These are phyloP conservation scores for Brenthis hecate DNA, from an alignment of 2,888 invertebrate genomes.

Conservation along the genomic window DNA sequence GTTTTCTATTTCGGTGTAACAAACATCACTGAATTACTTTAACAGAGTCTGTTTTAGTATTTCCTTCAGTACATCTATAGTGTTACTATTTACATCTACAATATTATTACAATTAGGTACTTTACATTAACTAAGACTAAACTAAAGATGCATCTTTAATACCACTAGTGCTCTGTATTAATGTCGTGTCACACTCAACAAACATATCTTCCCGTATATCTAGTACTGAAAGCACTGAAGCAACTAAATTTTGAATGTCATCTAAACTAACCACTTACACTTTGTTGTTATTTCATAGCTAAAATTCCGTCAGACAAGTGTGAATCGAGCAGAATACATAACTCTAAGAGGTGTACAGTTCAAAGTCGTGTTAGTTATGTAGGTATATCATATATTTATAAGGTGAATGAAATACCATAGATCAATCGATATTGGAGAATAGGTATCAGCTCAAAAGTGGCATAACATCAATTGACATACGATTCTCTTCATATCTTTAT, in stretches of 20 bases:
- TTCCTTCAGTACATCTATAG: conserved; percentile 50
- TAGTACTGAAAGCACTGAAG: conserved; percentile 12
- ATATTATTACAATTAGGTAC: conserved; percentile 32
- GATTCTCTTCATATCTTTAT: too few species aligned
- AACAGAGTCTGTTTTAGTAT: conserved; percentile 54
- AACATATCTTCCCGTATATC: neutral
- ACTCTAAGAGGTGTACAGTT: too few species aligned
- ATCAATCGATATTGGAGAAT: too few species aligned
- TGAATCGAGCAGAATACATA: too few species aligned
- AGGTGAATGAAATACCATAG: too few species aligned
- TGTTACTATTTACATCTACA: conserved; percentile 56
- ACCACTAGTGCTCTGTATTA: conserved; percentile 3
- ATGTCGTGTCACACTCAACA: conserved; percentile 19
- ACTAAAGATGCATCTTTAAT: neutral
- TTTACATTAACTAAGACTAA: conserved; percentile 29
- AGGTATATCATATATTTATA: too few species aligned
- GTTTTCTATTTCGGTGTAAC: conserved; percentile 79
- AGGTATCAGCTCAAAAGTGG: too few species aligned
- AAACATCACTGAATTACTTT: conserved; percentile 74
- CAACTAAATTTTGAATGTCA: conserved; percentile 6
- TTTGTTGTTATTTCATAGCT: neutral
- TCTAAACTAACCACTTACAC: neutral
- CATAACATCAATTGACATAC: too few species aligned
- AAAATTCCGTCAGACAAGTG: too few species aligned
- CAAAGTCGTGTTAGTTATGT: too few species aligned